Percentiles rank a stretch among this genome's conserved stretches.
Conservation (phyloP, 2,888 invertebrate genomes). For the Apocheima hispidaria region DNA sequence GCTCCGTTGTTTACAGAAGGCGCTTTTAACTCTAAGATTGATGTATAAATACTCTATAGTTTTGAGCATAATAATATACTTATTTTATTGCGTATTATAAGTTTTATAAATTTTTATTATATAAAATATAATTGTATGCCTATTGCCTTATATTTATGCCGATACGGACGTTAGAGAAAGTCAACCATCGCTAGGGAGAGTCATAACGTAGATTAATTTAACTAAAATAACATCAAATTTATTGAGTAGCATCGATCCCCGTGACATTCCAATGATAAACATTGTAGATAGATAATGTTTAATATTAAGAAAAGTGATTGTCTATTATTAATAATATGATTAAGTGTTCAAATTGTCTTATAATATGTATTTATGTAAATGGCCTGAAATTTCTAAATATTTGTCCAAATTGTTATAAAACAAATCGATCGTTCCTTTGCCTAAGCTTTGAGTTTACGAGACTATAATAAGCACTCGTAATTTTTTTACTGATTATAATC, state of each 20-base stretch:
- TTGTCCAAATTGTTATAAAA: background rate
- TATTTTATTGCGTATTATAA: conserved; percentile 8
- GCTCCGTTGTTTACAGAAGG: conserved; percentile 7
- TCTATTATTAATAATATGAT: conserved; percentile 62
- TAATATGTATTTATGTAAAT: conserved; percentile 24
- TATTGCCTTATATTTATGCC: conserved; percentile 18
- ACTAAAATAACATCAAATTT: background rate
- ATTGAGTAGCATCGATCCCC: conserved; percentile 39
- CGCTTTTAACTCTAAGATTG: background rate
- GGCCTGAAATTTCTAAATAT: background rate
- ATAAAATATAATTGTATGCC: conserved; percentile 12
- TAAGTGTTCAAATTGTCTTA: conserved; percentile 63
- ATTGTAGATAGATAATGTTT: conserved; percentile 45
- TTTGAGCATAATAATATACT: background rate
- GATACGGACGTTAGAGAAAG: background rate
- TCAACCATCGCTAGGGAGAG: conserved; percentile 3
- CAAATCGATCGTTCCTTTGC: background rate
- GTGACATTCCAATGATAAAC: conserved; percentile 60
- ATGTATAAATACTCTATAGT: background rate
- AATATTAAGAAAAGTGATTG: conserved; percentile 55
- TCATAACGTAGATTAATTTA: background rate
- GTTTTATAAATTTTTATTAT: conserved; percentile 16
- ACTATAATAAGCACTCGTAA: too few species aligned
- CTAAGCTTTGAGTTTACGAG: background rate
- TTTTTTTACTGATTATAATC: too few species aligned